Percentiles rank a stretch among this genome's conserved stretches.
These are phyloP conservation scores for Scalopus aquaticus DNA, from an alignment of 2,113 vertebrate genomes.

Conservation along the genomic window DNA sequence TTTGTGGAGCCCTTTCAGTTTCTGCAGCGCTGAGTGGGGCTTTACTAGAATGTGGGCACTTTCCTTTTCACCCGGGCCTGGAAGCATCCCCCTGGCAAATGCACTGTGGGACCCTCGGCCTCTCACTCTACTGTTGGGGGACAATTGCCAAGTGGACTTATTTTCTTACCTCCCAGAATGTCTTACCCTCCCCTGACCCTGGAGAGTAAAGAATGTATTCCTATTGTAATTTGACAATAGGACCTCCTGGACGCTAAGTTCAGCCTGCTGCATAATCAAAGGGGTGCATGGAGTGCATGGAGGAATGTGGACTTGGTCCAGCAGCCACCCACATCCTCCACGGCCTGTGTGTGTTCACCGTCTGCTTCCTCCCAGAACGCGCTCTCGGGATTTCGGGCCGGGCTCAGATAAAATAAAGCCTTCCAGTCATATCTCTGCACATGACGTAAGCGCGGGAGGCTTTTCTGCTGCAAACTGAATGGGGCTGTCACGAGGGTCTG, in stretches of 20 bases:
- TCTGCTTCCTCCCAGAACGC: constrained; percentile 54
- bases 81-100: neutral
- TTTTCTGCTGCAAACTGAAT: neutral
- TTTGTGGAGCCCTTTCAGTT: neutral
- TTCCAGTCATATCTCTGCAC: neutral
- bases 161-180: constrained; percentile 55
- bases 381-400: neutral
- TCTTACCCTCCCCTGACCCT: constrained; percentile 60
- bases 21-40: neutral
- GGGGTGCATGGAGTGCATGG: constrained; percentile 78
- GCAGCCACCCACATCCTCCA: constrained; percentile 82
- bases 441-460: neutral
- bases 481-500: neutral
- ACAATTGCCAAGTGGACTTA: constrained; percentile 30
- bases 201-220: constrained; percentile 76
- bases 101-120: neutral
- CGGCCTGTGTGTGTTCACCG: constrained; percentile 74
- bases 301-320: constrained; percentile 84
- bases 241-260: constrained; percentile 80
- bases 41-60: neutral
- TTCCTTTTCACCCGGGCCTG: neutral
- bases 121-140: neutral
- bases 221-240: constrained; percentile 64
- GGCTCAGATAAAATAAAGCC: neutral
- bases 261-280: constrained; percentile 79